These are phyloP conservation scores for Automeris io DNA, from an alignment of 2,888 invertebrate species.

Conservation along the genomic window DNA sequence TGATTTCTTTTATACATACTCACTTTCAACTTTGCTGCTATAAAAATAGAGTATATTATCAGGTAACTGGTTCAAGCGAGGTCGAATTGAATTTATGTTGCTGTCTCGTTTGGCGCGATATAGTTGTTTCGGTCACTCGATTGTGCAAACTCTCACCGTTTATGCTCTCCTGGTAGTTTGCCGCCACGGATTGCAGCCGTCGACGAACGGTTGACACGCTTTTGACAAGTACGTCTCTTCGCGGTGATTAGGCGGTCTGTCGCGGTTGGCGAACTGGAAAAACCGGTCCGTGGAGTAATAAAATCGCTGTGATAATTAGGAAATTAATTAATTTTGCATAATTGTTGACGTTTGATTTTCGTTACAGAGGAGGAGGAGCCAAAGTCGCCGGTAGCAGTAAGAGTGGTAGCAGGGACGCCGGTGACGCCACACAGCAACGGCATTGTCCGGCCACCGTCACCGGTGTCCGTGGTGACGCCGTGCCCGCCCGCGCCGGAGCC, in stretches of 20 bases:
- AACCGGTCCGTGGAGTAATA: neutral
- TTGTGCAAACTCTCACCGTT: slow-evolving; percentile 30
- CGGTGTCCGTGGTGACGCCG: slow-evolving; percentile 29
- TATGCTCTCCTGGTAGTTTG: slow-evolving; percentile 71
- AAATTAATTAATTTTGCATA: slow-evolving; percentile 4
- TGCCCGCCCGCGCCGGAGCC: slow-evolving; percentile 25
- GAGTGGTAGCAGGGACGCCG: slow-evolving; percentile 54
- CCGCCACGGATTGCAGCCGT: slow-evolving; percentile 74
- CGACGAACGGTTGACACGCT: slow-evolving; percentile 67
- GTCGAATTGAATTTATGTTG: slow-evolving; percentile 21
- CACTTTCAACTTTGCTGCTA: slow-evolving; percentile 25
- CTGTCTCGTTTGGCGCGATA: slow-evolving; percentile 35
- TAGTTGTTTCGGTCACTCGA: slow-evolving; percentile 31
- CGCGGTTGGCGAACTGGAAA: neutral
- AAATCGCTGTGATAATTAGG: slow-evolving; percentile 3
- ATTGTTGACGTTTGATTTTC: slow-evolving; percentile 34
- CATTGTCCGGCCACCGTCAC: slow-evolving; percentile 35
- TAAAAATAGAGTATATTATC: slow-evolving; percentile 31
- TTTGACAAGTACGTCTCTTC: slow-evolving; percentile 62
- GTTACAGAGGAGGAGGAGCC: slow-evolving; percentile 73
- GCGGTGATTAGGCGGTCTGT: slow-evolving; percentile 18
- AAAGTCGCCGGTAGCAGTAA: slow-evolving; percentile 61
- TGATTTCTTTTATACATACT: slow-evolving; percentile 25
- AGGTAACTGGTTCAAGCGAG: slow-evolving; percentile 18
- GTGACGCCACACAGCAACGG: slow-evolving; percentile 58